A percentile compares a stretch with the other conserved stretches of the same genome.
Evolutionary conservation across 2,888 invertebrate genomes (phyloP).

Genomic region (Cremastobaeus sp.): DNA sequence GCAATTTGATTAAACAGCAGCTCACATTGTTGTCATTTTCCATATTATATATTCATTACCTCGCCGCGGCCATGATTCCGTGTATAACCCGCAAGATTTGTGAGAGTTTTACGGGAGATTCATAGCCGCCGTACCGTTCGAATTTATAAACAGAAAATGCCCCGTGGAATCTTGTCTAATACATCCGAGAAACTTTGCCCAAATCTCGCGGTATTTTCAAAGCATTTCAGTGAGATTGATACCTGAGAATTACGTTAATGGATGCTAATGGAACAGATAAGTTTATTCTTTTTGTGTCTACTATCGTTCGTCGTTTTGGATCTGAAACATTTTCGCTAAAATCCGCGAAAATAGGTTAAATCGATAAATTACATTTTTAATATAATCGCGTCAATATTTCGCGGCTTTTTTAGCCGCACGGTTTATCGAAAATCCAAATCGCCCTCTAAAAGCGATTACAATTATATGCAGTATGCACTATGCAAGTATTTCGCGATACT

Average conservation of each 20-base stretch:
- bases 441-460: too few relatives aligned
- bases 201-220: slow-evolving; percentile 22
- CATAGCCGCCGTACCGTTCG: slow-evolving; percentile 31
- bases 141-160: slow-evolving; percentile 49
- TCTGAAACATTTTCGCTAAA: slow-evolving; percentile 15
- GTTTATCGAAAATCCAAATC: too few relatives aligned
- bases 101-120: slow-evolving; percentile 43
- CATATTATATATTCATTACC: slow-evolving; percentile 45
- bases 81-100: slow-evolving; percentile 31
- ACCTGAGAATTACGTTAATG: slow-evolving; percentile 31
- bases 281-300: slow-evolving; percentile 15
- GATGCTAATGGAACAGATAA: slow-evolving; percentile 23
- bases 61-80: slow-evolving; percentile 9
- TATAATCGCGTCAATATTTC: slow-evolving; percentile 37
- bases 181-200: slow-evolving; percentile 21
- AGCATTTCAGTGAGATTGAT: slow-evolving; percentile 19
- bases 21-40: slow-evolving; percentile 28
- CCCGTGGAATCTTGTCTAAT: slow-evolving; percentile 21
- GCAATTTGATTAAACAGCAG: slow-evolving; percentile 18
- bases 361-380: slow-evolving; percentile 37
- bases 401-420: too few relatives aligned
- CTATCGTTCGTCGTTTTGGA: slow-evolving; percentile 12
- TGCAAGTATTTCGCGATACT: too few relatives aligned
- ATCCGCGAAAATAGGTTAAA: slow-evolving; percentile 11
- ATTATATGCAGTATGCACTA: too few relatives aligned